phyloP scores from a whole-genome alignment of 2,888 invertebrate species.

The Heliconius sara region DNA sequence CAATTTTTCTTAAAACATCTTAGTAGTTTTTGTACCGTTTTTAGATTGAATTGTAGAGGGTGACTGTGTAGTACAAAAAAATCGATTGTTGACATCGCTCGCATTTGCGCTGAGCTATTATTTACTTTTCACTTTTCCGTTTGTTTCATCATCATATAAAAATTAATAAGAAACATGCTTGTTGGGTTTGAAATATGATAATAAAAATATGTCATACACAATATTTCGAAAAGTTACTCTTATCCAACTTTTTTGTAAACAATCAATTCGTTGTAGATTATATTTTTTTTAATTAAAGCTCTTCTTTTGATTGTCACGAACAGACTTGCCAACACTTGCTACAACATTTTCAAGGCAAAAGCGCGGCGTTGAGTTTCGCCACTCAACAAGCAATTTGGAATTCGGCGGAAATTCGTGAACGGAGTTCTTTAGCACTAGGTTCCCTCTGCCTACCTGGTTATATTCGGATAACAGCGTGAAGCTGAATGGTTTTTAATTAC shows the following conservation, averaged over 20 bases:
- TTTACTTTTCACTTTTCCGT: background rate
- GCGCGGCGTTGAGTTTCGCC: no score
- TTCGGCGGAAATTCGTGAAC: no score
- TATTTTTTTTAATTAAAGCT: background rate
- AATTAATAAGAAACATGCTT: background rate
- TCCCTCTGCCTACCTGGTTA: no score
- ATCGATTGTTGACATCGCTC: slow-evolving; percentile 8
- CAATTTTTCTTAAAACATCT: background rate
- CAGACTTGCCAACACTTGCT: background rate
- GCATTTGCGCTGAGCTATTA: background rate
- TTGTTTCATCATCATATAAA: background rate
- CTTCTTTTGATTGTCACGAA: background rate
- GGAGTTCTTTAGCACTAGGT: no score
- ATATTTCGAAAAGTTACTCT: background rate
- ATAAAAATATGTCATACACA: background rate
- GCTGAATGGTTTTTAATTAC: no score
- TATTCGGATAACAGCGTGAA: no score
- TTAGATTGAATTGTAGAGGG: background rate
- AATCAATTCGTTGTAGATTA: background rate
- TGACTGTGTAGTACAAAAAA: slow-evolving; percentile 9
- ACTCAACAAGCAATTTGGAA: no score
- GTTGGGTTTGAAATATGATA: background rate
- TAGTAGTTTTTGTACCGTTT: slow-evolving; percentile 4
- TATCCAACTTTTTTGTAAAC: background rate
- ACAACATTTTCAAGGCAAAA: background rate